These are phyloP conservation scores for Athalia circularis DNA, from an alignment of 2,888 invertebrate genomes.

Conservation along the genomic window DNA sequence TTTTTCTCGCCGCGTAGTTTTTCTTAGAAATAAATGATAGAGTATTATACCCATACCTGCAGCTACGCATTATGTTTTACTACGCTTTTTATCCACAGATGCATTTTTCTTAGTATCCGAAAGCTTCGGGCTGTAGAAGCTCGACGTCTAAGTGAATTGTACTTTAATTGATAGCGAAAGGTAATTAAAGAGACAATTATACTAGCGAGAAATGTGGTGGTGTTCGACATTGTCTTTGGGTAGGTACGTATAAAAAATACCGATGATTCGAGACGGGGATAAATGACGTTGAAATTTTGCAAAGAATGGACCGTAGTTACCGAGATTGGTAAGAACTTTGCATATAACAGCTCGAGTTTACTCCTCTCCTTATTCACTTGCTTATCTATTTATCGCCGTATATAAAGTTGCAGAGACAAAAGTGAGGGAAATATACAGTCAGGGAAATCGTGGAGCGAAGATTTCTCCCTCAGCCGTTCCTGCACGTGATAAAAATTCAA, in stretches of 20 bases:
- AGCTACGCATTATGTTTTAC: too few relatives aligned
- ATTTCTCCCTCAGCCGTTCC: not conserved
- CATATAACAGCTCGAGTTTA: slow-evolving; percentile 8
- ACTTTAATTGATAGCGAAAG: slow-evolving; percentile 2
- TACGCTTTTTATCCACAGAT: too few relatives aligned
- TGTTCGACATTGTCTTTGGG: not conserved
- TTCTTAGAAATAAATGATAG: too few relatives aligned
- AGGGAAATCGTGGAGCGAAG: not conserved
- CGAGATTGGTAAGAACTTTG: too few relatives aligned
- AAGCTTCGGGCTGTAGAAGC: too few relatives aligned
- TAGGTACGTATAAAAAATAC: too few relatives aligned
- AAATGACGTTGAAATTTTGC: not conserved
- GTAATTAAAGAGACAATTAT: not conserved
- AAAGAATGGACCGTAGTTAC: not conserved
- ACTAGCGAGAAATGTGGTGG: slow-evolving; percentile 2
- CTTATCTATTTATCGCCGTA: slow-evolving; percentile 10
- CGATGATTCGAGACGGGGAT: not conserved
- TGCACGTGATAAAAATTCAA: not conserved
- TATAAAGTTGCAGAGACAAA: not conserved
- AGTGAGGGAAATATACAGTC: not conserved
- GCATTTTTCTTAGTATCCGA: too few relatives aligned
- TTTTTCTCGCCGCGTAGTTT: too few relatives aligned
- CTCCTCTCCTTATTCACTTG: slow-evolving; percentile 7
- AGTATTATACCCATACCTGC: too few relatives aligned
- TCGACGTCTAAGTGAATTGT: not conserved